These are phyloP conservation scores for Brachionus calyciflorus DNA, from an alignment of 1,140 invertebrate species.

Conservation along the genomic window DNA sequence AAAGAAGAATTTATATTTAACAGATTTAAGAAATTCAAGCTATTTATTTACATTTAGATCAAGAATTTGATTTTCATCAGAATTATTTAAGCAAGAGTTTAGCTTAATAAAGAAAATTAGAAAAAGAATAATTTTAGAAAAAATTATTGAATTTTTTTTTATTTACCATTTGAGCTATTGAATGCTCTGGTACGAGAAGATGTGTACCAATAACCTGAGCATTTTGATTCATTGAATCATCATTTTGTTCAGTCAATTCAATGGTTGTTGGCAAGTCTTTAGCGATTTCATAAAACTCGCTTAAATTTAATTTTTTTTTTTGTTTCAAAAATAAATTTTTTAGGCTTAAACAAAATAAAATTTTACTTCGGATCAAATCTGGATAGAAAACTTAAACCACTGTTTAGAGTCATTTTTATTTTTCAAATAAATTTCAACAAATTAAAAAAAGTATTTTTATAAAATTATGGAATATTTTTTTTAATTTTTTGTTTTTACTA, in stretches of 20 bases:
- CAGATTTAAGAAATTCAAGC: background rate
- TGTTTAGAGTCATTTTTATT: constrained; percentile 29
- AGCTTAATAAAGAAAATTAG: no score
- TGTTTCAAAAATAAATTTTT: no score
- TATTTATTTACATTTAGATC: constrained; percentile 8
- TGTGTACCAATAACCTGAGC: constrained; percentile 10
- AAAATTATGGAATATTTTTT: constrained; percentile 32
- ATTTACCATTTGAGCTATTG: constrained; percentile 24
- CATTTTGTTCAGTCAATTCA: constrained; percentile 16
- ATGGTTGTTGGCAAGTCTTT: constrained; percentile 28
- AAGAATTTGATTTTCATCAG: background rate
- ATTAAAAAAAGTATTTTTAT: background rate
- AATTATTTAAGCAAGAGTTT: background rate
- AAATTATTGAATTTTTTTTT: background rate
- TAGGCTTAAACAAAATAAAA: background rate
- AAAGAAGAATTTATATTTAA: background rate
- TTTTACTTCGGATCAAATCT: constrained; percentile 35
- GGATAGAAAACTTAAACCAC: constrained; percentile 30
- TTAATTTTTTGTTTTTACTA: no score
- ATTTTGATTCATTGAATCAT: constrained; percentile 9
- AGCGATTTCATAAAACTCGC: constrained; percentile 27
- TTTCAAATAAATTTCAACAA: background rate
- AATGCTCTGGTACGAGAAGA: background rate
- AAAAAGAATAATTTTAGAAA: no score
- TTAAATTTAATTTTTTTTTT: background rate